phyloP scores from a whole-genome alignment of 2,797 vertebrate genomes.

The Odontamblyopus rebecca region DNA sequence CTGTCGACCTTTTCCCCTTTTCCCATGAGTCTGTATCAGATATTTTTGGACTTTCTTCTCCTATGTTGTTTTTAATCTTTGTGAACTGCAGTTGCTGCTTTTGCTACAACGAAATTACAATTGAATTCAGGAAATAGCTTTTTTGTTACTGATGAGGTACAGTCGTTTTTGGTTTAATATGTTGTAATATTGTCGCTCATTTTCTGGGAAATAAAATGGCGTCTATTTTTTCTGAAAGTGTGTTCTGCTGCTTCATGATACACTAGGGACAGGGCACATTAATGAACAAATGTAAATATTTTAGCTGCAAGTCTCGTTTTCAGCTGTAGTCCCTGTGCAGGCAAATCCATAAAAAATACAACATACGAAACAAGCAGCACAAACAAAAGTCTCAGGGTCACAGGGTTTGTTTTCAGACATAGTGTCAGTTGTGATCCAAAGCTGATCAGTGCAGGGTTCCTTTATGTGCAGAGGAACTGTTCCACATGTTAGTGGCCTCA shows the following conservation, averaged over 20 bases:
- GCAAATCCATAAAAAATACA: too few species aligned
- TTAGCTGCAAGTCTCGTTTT: too few species aligned
- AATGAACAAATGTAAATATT: too few species aligned
- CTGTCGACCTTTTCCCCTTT: slow-evolving; percentile 30
- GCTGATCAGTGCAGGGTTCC: too few species aligned
- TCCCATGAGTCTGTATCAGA: slow-evolving; percentile 41
- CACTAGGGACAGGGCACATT: not conserved
- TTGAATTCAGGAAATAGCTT: slow-evolving; percentile 29
- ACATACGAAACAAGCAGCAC: too few species aligned
- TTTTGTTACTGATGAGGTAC: slow-evolving; percentile 1
- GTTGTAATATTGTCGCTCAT: slow-evolving; percentile 40
- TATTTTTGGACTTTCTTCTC: not conserved
- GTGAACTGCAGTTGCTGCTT: slow-evolving; percentile 32
- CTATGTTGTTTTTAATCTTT: not conserved
- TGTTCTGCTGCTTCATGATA: not conserved
- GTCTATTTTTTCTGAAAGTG: slow-evolving; percentile 58
- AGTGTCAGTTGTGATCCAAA: too few species aligned
- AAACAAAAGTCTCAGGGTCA: too few species aligned
- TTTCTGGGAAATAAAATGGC: slow-evolving; percentile 60
- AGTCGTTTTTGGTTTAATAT: slow-evolving; percentile 36
- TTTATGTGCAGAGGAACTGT: too few species aligned
- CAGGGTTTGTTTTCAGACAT: too few species aligned
- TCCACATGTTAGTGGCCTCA: too few species aligned
- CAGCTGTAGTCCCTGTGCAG: too few species aligned
- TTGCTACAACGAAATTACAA: slow-evolving; percentile 23